Base-by-base conservation (phyloP, 2,113 vertebrate genomes). In the Synodontis membranacea region DNA sequence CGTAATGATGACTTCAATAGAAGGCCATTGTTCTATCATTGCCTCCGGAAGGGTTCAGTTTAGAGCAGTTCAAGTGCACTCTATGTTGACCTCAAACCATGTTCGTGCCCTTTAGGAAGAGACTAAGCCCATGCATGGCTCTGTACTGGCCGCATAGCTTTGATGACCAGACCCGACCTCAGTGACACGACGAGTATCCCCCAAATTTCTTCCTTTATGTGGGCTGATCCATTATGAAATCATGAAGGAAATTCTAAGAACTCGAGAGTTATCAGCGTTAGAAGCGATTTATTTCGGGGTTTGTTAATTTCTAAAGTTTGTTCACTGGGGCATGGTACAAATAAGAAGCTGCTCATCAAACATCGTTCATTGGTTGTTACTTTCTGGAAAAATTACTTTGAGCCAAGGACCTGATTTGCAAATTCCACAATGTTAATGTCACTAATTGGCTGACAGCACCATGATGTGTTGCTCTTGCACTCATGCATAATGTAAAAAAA, bases 11-110 rank as follows among this genome's bases (percentile, higher is more conserved):
- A 44, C 54, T 87, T 92, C 89, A 93, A 92, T 86, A 92, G 89
- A 62, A 87, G 54, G 89, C 86, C 83, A 91, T 93, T 95, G 92
- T 93, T 92, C 91, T 81, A 89, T 75, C 85, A 70, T 25, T 84
- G 88, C 83, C 84, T 83, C 90, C 90, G 86, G 54, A 72, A 90
- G 91, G 87, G 75, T 56, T 72, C 58, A 39, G 88, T 85, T 91
- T 81, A 92, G 90, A 91, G 31, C 70, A 42, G 82, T 52, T 74
- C 50, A 62, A 48, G 54, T 88, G 83, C 12, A 58, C 74, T 56
- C 82, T 84, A 37, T 76, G 52, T 74, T 60, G 58, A 50, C 76
- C 25, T 76, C 60, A 62, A 56, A 66, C 39, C 72, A 48, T 79
- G 48, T 80, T 31, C 34, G 74, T n/a, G 60, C 52, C 44, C 54